Percentiles rank a stretch among this genome's conserved stretches.
These are phyloP conservation scores for Agelastica alni DNA, from an alignment of 2,888 invertebrate species.

Conservation along the genomic window DNA sequence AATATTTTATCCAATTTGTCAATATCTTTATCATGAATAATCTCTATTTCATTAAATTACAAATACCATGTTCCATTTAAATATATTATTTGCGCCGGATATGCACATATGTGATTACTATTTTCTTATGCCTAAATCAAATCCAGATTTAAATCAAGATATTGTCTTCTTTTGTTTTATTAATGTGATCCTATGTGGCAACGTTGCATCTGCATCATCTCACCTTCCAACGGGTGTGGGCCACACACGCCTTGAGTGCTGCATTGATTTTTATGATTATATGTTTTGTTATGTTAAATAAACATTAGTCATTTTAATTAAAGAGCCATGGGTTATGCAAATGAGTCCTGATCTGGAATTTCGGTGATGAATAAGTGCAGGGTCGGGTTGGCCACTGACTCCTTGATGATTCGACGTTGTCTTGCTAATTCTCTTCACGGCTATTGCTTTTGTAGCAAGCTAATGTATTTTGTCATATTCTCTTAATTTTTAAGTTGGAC, in stretches of 20 bases:
- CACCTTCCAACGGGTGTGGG: constrained; percentile 48
- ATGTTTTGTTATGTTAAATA: constrained; percentile 57
- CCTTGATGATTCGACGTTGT: too few relatives aligned
- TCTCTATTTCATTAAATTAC: too few relatives aligned
- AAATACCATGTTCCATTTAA: too few relatives aligned
- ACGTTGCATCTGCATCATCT: constrained; percentile 29
- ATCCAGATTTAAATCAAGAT: constrained; percentile 14
- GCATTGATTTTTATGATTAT: constrained; percentile 53
- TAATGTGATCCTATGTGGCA: constrained; percentile 20
- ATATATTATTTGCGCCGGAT: too few relatives aligned
- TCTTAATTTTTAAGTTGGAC: neutral
- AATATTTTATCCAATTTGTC: too few relatives aligned
- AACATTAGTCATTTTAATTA: constrained; percentile 57
- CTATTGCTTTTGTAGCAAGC: too few relatives aligned
- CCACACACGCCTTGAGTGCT: constrained; percentile 43
- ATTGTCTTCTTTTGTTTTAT: constrained; percentile 17
- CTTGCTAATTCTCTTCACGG: too few relatives aligned
- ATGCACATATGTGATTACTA: too few relatives aligned
- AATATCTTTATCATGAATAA: too few relatives aligned
- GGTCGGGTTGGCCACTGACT: constrained; percentile 1
- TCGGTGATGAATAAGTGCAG: constrained; percentile 30
- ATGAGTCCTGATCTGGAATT: constrained; percentile 38
- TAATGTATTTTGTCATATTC: constrained; percentile 25
- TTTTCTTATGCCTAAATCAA: constrained; percentile 1
- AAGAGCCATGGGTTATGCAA: constrained; percentile 53